phyloP scores from a whole-genome alignment of 2,113 vertebrate genomes.

The Dinomys branickii region DNA sequence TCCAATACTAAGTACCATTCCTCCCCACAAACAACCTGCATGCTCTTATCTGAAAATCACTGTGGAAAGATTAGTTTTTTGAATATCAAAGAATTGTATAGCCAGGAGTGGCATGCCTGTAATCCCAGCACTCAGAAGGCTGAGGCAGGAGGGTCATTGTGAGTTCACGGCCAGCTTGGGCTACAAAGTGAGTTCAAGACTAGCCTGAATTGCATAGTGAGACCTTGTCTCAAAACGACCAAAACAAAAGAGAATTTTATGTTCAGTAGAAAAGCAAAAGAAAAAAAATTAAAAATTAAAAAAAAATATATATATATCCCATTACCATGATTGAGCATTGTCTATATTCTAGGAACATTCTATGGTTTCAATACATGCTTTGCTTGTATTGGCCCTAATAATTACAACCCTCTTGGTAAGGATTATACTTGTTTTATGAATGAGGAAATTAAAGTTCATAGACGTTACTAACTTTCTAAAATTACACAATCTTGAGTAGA shows the following conservation, averaged over 20 bases:
- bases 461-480: neutral
- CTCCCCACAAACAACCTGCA: neutral
- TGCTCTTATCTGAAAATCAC: neutral
- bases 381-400: neutral
- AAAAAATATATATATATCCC: neutral
- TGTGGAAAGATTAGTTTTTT: neutral
- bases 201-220: too few relatives aligned
- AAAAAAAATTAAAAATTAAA: too few relatives aligned
- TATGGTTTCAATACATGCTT: neutral
- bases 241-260: neutral
- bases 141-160: too few relatives aligned
- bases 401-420: neutral
- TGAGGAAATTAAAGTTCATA: slow-evolving; percentile 23
- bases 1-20: neutral
- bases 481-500: neutral
- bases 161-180: too few relatives aligned
- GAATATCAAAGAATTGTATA: neutral
- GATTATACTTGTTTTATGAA: neutral
- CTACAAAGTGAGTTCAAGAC: too few relatives aligned
- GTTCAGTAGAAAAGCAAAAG: neutral
- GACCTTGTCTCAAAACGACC: too few relatives aligned
- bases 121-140: too few relatives aligned
- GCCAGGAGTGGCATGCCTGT: too few relatives aligned
- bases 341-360: neutral
- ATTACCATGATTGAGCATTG: neutral